A percentile compares a stretch with the other conserved stretches of the same genome.
Evolutionary conservation across 2,888 invertebrate genomes (phyloP).

Genomic region (Cryptocheilus praepositus): DNA sequence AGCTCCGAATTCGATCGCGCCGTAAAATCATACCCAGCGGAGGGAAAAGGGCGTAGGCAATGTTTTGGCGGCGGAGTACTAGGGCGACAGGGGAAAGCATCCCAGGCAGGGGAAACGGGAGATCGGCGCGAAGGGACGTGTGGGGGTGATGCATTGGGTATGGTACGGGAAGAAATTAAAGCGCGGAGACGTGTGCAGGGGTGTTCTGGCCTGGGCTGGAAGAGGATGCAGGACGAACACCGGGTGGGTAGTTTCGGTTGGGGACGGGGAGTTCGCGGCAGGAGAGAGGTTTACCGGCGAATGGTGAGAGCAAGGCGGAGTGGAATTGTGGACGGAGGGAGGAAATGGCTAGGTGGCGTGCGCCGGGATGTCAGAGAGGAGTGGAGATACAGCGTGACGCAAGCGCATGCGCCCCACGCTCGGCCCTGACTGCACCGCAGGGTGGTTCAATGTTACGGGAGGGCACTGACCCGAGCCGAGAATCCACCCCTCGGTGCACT

Average conservation of each 20-base stretch:
- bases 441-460: constrained; percentile 75
- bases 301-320: constrained; percentile 29
- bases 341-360: constrained; percentile 46
- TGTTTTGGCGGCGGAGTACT: constrained; percentile 6
- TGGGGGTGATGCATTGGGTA: constrained; percentile 7
- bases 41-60: constrained; percentile 15
- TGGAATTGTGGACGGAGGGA: constrained; percentile 12
- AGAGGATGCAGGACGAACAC: constrained; percentile 1
- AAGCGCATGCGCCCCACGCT: constrained; percentile 65
- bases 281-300: constrained; percentile 23
- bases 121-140: not conserved
- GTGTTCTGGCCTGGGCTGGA: constrained; percentile 27
- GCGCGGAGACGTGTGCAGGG: constrained; percentile 45
- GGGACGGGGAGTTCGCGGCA: too few relatives aligned
- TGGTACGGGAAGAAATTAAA: constrained; percentile 51
- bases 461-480: constrained; percentile 73
- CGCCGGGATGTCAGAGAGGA: constrained; percentile 53
- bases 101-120: not conserved
- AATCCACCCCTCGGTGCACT: constrained; percentile 69
- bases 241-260: too few relatives aligned
- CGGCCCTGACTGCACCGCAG: constrained; percentile 74
- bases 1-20: constrained; percentile 15
- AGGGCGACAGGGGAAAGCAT: not conserved
- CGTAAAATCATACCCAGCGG: constrained; percentile 1
- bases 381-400: constrained; percentile 35